phyloP scores from a whole-genome alignment of 2,888 invertebrate genomes.

The Eustalomyia histrio region DNA sequence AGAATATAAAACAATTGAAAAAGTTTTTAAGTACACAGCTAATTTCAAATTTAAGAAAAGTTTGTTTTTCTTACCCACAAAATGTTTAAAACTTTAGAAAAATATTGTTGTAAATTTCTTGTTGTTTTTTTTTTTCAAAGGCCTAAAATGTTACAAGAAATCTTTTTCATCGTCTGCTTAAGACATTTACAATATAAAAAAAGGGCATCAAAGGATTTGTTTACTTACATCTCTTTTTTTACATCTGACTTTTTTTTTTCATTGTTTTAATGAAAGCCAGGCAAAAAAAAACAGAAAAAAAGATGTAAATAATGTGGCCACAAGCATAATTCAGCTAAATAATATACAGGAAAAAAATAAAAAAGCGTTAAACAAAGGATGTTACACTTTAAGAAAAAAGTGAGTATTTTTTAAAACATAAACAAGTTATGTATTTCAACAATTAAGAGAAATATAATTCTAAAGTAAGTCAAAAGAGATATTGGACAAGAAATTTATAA shows the following conservation, averaged over 20 bases:
- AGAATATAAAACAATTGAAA: background rate
- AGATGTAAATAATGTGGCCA: constrained; percentile 44
- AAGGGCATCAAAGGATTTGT: constrained; percentile 46
- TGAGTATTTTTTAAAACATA: too few species aligned
- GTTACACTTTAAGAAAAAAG: constrained; percentile 17
- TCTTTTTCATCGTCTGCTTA: constrained; percentile 42
- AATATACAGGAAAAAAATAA: constrained; percentile 11
- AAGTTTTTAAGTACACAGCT: background rate
- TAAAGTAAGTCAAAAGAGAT: too few species aligned
- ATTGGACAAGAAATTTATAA: too few species aligned
- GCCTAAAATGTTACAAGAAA: constrained; percentile 32
- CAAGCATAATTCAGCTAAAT: constrained; percentile 52
- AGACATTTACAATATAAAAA: constrained; percentile 34
- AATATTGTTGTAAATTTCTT: constrained; percentile 8
- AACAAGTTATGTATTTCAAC: background rate
- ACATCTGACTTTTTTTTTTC: background rate
- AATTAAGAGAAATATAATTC: too few species aligned
- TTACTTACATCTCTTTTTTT: constrained; percentile 18
- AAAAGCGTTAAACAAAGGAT: constrained; percentile 9
- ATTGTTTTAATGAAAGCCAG: constrained; percentile 31
- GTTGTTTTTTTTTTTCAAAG: constrained; percentile 18
- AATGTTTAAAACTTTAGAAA: constrained; percentile 18
- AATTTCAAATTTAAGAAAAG: constrained; percentile 3
- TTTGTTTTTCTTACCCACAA: background rate
- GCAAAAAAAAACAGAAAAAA: background rate